These are phyloP conservation scores for Nasua narica DNA, from an alignment of 2,797 vertebrate genomes.

Conservation along the genomic window DNA sequence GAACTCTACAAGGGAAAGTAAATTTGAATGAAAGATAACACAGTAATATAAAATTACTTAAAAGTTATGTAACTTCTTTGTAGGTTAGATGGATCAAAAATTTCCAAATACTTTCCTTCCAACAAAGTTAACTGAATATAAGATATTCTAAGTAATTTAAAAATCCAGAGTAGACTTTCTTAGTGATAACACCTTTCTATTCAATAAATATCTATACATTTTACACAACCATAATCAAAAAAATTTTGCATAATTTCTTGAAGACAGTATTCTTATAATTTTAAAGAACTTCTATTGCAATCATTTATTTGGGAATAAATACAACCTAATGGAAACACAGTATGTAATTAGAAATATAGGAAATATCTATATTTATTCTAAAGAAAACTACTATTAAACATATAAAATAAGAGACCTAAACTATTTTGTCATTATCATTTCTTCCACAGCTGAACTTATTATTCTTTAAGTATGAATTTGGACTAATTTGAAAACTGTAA, in stretches of 20 bases:
- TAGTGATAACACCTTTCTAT: neutral
- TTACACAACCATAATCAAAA: neutral
- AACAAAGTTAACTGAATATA: neutral
- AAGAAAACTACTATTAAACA: neutral
- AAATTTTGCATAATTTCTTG: neutral
- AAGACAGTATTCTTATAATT: neutral
- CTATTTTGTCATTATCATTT: neutral
- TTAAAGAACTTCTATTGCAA: neutral
- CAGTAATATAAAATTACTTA: neutral
- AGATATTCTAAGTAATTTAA: neutral
- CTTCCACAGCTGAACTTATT: neutral
- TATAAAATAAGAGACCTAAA: neutral
- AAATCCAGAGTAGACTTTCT: neutral
- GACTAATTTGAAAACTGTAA: neutral
- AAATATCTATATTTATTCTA: neutral
- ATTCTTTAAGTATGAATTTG: neutral
- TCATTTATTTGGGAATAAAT: constrained; percentile 18
- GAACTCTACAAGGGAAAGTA: neutral
- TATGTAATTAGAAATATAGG: neutral
- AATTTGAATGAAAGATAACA: neutral
- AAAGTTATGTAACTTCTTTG: neutral
- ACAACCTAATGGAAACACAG: neutral
- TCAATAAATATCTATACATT: neutral
- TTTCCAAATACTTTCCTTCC: neutral
- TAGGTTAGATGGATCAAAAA: neutral